Evolutionary conservation across 2,797 vertebrate genomes (phyloP).

Genomic region (Melanotaenia pygmaea): DNA sequence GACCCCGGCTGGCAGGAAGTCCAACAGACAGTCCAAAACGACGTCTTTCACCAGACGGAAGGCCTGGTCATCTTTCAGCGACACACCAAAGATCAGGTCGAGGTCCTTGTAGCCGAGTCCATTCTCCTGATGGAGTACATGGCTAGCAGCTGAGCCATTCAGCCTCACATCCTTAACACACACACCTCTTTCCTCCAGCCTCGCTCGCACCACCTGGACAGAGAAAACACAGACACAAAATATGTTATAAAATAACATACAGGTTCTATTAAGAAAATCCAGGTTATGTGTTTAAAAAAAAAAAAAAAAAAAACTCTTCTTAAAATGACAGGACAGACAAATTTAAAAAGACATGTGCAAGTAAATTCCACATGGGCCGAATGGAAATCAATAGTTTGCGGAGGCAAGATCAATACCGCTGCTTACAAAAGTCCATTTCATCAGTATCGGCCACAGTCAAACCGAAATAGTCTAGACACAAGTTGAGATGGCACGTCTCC

Average conservation of each 20-base stretch:
- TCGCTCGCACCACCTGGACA: slow-evolving; percentile 89
- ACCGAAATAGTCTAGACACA: slow-evolving; percentile 33
- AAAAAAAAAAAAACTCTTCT: background rate
- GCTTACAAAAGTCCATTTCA: slow-evolving; percentile 56
- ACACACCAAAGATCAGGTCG: slow-evolving; percentile 93
- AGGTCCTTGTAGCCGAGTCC: slow-evolving; percentile 96
- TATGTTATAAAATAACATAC: background rate
- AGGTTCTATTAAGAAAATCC: background rate
- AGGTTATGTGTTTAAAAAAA: background rate
- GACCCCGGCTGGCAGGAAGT: slow-evolving; percentile 91
- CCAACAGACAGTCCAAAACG: slow-evolving; percentile 93
- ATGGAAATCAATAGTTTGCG: slow-evolving; percentile 53
- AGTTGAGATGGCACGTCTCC: slow-evolving; percentile 12
- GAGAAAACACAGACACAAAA: slow-evolving; percentile 44
- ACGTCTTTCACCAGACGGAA: slow-evolving; percentile 94
- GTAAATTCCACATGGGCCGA: slow-evolving; percentile 28
- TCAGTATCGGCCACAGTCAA: slow-evolving; percentile 49
- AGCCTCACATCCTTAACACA: slow-evolving; percentile 87
- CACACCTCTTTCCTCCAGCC: slow-evolving; percentile 90
- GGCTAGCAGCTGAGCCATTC: slow-evolving; percentile 94
- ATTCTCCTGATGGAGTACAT: slow-evolving; percentile 92
- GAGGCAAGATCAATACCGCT: slow-evolving; percentile 48
- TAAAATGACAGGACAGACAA: background rate
- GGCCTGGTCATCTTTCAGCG: slow-evolving; percentile 86
- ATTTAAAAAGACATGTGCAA: slow-evolving; percentile 20